Percentiles rank a stretch among this genome's conserved stretches.
phyloP scores from a whole-genome alignment of 2,797 vertebrate species.

The Sebastolobus altivelis region DNA sequence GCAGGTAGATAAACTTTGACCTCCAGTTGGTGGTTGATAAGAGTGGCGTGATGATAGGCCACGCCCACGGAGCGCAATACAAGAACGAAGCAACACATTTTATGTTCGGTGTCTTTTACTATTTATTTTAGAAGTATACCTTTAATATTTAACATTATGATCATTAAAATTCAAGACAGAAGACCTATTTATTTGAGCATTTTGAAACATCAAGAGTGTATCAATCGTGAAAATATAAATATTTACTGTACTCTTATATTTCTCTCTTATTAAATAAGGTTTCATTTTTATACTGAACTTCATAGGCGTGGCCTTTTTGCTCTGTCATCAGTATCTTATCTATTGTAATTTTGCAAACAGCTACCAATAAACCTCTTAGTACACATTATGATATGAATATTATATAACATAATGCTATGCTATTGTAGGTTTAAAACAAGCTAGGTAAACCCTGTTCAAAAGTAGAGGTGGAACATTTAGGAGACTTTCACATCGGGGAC shows the following conservation, averaged over 20 bases:
- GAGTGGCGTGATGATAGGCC: conserved; percentile 8
- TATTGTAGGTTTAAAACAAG: neutral
- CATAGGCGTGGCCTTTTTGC: neutral
- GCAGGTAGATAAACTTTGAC: conserved; percentile 18
- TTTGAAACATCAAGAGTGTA: neutral
- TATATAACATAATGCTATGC: neutral
- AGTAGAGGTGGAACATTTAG: neutral
- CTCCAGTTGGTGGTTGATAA: conserved; percentile 25
- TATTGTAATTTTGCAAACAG: neutral
- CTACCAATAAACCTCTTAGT: conserved; percentile 13
- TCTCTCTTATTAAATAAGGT: neutral
- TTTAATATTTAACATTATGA: neutral
- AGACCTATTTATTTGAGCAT: neutral
- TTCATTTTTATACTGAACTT: neutral
- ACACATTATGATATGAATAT: neutral
- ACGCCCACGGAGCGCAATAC: neutral
- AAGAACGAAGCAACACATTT: neutral
- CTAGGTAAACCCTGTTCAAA: neutral
- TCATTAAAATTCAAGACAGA: conserved; percentile 1
- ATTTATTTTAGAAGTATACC: neutral
- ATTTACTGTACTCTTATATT: neutral
- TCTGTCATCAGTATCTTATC: conserved; percentile 18
- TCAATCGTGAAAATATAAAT: neutral
- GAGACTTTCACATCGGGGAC: too few relatives aligned
- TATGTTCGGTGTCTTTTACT: neutral